Evolutionary conservation across 2,888 invertebrate species (phyloP).

Genomic region (Leucophora obtusa): DNA sequence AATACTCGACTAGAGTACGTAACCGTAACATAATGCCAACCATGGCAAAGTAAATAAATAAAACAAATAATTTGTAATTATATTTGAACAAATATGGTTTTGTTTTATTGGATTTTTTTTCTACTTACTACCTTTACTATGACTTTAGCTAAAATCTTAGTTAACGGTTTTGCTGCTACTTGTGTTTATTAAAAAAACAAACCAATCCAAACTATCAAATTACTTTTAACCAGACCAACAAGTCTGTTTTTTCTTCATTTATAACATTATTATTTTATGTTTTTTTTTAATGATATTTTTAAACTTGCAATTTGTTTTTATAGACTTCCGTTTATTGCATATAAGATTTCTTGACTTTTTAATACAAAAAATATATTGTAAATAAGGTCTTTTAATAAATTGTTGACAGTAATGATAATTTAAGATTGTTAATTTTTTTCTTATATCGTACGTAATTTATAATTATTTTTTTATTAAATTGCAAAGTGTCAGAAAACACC

Average conservation of each 20-base stretch:
- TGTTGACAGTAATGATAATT: constrained; percentile 10
- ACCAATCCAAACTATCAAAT: constrained; percentile 9
- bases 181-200: background rate
- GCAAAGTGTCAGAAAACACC: constrained; percentile 23
- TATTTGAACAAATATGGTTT: constrained; percentile 8
- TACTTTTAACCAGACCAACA: background rate
- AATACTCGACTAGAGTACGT: background rate
- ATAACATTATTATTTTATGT: background rate
- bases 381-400: background rate
- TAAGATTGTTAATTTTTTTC: background rate
- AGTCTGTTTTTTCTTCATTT: background rate
- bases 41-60: constrained; percentile 8
- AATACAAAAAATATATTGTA: background rate
- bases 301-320: constrained; percentile 22
- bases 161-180: constrained; percentile 17
- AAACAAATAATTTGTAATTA: constrained; percentile 22
- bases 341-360: constrained; percentile 15
- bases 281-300: constrained; percentile 3
- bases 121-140: background rate
- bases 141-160: constrained; percentile 2
- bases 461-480: constrained; percentile 1
- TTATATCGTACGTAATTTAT: background rate
- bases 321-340: constrained; percentile 23
- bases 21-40: constrained; percentile 16
- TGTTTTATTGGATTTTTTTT: background rate